Evolutionary conservation across 2,113 vertebrate species (phyloP).

Genomic region (Perognathus longimembris): DNA sequence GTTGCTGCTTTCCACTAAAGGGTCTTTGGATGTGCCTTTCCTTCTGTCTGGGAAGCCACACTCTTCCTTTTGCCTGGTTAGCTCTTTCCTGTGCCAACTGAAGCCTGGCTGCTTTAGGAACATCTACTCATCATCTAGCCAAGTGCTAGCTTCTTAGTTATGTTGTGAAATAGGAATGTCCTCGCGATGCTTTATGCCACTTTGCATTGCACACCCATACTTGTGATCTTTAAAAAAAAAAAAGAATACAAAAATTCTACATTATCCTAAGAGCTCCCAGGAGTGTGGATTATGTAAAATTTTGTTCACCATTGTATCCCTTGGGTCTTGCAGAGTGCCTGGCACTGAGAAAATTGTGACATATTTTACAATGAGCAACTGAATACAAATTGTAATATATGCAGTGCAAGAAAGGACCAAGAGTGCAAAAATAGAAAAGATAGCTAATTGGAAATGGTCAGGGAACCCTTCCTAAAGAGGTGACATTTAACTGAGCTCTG

Average conservation of each 20-base stretch:
- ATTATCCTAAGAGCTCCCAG: background rate
- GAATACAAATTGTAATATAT: background rate
- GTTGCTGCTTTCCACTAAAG: background rate
- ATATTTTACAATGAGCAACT: background rate
- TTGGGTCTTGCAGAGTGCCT: background rate
- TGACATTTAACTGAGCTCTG: background rate
- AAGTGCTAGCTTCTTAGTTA: background rate
- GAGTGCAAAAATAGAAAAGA: background rate
- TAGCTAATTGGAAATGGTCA: background rate
- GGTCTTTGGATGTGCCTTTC: background rate
- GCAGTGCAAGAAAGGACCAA: background rate
- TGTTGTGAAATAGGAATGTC: background rate
- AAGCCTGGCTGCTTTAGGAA: background rate
- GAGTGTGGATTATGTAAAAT: background rate
- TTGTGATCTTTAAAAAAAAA: constrained; percentile 25
- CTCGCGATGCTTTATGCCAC: background rate
- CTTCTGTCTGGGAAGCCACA: background rate
- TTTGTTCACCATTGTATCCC: background rate
- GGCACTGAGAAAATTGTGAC: background rate
- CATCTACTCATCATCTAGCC: background rate
- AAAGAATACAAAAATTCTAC: background rate
- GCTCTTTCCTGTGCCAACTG: background rate
- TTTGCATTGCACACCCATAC: background rate
- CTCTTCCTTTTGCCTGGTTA: background rate
- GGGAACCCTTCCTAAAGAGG: background rate